Base-by-base conservation (phyloP, 2,797 vertebrate species). In the Arnoldichthys spilopterus region DNA sequence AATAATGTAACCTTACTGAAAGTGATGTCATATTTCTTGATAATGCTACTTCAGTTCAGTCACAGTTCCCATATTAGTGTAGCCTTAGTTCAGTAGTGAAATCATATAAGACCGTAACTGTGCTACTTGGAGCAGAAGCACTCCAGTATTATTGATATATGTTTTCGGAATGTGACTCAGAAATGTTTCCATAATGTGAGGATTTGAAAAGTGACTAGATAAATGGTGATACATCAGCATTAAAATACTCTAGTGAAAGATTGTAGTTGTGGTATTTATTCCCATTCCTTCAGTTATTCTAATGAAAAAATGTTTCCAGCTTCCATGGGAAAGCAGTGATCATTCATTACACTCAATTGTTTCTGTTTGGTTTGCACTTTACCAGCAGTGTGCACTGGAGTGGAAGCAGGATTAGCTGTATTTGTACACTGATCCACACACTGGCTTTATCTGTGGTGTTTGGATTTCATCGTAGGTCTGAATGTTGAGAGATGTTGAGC, bases 251-350 rank as follows among this genome's bases (percentile, higher is more conserved):
- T 59, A 18, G 8, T 16, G 32, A 28, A 40, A 28, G 43, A 28
- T 26, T 68, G 43, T 68, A 15, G 12, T 22, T 43, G 24, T 71
- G 73, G 30, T 66, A 18, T 64, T 28, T 24, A 34, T 62, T 28
- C 45, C 22, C 34, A 26, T 37, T 12, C 16, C 56, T 32, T 43
- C 24, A 71, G 26, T 49, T 26, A 70, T 59, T 8, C 40, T 51
- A 61, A 16, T 34, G 59, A 32, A 32, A 62, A 47, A 59, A 24
- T 61, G 59, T 63, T 68, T 43, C 32, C 34, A 82, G 13, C 30
- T 11, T 12, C 63, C 24, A 61, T 72, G 62, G 76, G 63, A 61
- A 79, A 73, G 70, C 13, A 58, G 24, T 61, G 22, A 73, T 67
- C 45, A 51, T 47, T 73, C 12, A 0, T 62, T 53, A 49, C 61